phyloP scores from a whole-genome alignment of 1,140 invertebrate species.

The Rhopalosiphum maidis region DNA sequence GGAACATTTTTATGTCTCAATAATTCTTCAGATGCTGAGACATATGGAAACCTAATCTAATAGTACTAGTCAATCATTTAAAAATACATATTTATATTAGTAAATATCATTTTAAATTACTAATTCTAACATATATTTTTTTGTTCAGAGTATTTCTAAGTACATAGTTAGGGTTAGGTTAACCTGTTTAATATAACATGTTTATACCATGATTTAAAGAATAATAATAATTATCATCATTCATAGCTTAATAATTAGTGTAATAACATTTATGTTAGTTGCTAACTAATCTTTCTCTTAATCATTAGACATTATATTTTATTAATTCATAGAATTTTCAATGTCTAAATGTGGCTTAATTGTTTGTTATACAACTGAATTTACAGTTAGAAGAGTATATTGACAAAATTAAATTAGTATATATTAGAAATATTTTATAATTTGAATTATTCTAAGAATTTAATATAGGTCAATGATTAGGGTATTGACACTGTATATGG shows the following conservation, averaged over 20 bases:
- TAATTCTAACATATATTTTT: not conserved
- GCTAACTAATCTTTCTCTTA: not conserved
- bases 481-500: not conserved
- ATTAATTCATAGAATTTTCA: not conserved
- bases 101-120: not conserved
- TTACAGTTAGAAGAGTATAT: too few species aligned
- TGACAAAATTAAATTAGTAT: too few species aligned
- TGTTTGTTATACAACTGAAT: too few species aligned
- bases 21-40: too few species aligned
- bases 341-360: not conserved
- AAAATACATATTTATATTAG: not conserved
- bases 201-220: not conserved
- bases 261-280: not conserved
- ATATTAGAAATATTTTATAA: too few species aligned
- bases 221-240: not conserved
- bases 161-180: not conserved
- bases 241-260: not conserved
- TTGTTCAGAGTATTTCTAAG: not conserved
- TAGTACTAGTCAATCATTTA: not conserved
- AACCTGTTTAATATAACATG: not conserved
- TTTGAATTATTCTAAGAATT: too few species aligned
- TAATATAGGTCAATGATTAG: not conserved
- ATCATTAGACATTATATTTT: not conserved
- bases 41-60: too few species aligned
- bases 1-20: too few species aligned